Conservation (phyloP, 2,113 vertebrate species). For the Chascanopsetta lugubris region DNA sequence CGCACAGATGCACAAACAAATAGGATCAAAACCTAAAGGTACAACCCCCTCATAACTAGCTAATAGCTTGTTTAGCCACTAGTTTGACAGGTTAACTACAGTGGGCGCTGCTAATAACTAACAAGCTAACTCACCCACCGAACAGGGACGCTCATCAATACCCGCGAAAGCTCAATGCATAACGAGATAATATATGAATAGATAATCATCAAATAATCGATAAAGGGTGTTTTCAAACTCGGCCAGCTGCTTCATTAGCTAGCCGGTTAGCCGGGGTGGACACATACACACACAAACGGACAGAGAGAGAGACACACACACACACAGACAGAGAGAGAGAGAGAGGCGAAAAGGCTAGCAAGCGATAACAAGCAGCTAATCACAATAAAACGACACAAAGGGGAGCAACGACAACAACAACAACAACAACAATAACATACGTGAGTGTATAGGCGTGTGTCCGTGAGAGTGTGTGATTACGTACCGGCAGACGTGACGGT, state of each 20-base stretch:
- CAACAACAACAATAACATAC: not conserved
- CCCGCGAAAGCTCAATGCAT: not conserved
- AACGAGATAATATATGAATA: too few relatives aligned
- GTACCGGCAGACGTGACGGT: slow-evolving; percentile 12
- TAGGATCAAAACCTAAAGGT: too few relatives aligned
- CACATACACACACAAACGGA: not conserved
- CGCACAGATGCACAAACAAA: too few relatives aligned
- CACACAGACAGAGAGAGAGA: slow-evolving; percentile 3
- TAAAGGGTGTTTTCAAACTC: slow-evolving; percentile 1
- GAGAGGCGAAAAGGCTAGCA: slow-evolving; percentile 30
- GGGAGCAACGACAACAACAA: too few relatives aligned
- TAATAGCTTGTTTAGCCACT: slow-evolving; percentile 37
- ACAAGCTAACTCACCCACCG: slow-evolving; percentile 27
- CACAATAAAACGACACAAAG: slow-evolving; percentile 38
- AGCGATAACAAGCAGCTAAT: slow-evolving; percentile 58
- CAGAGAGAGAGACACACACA: not conserved
- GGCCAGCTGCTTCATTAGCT: slow-evolving; percentile 6
- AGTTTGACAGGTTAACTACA: slow-evolving; percentile 10
- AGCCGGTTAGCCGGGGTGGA: slow-evolving; percentile 12
- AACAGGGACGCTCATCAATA: slow-evolving; percentile 14
- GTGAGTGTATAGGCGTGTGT: not conserved
- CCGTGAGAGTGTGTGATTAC: not conserved
- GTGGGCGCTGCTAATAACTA: slow-evolving; percentile 36
- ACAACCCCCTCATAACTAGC: not conserved
- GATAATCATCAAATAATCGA: not conserved